phyloP scores from a whole-genome alignment of 2,888 invertebrate genomes.

The Hoplodrina ambigua region DNA sequence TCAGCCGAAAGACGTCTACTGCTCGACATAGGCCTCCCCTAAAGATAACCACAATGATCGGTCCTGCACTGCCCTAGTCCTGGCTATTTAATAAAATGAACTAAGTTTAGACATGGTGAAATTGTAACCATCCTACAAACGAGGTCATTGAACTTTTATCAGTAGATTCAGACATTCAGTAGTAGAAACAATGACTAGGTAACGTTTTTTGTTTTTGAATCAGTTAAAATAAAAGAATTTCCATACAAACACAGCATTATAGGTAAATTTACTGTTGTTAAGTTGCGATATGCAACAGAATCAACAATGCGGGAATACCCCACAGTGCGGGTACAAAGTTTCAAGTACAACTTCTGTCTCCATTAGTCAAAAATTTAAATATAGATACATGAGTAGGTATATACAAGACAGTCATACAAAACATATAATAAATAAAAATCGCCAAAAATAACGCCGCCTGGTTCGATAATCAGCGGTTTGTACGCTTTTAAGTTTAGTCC shows the following conservation, averaged over 20 bases:
- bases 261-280: background rate
- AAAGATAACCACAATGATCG: too few species aligned
- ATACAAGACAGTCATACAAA: constrained; percentile 1
- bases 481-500: constrained; percentile 29
- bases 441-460: constrained; percentile 28
- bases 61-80: too few species aligned
- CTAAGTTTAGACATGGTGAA: too few species aligned
- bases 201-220: too few species aligned
- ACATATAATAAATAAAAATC: constrained; percentile 12
- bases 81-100: too few species aligned
- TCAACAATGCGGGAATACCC: constrained; percentile 8
- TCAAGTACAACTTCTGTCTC: background rate
- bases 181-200: too few species aligned
- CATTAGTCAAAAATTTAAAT: background rate
- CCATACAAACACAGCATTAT: background rate
- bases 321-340: constrained; percentile 4
- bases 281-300: background rate
- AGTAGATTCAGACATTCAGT: too few species aligned
- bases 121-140: too few species aligned
- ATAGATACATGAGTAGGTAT: background rate
- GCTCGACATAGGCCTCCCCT: too few species aligned
- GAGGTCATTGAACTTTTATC: too few species aligned
- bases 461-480: constrained; percentile 55
- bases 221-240: too few species aligned
- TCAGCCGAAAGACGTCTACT: too few species aligned